Evolutionary conservation across 2,888 invertebrate genomes (phyloP), one percentile per base, ranked within the genome.

Genomic region (Synergus gifuensis): DNA sequence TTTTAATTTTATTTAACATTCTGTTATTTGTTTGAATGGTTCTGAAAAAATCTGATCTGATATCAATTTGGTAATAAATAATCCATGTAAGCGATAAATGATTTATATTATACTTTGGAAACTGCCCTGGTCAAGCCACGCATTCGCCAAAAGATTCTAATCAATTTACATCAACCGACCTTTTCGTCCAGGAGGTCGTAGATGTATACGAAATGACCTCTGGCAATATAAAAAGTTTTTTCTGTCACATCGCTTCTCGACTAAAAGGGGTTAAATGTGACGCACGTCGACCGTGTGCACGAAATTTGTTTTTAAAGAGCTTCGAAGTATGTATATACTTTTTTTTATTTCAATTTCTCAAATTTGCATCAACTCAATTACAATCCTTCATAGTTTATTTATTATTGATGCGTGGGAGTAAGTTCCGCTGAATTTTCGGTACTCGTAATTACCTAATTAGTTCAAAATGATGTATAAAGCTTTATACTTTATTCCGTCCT

Each of bases 301-400:
- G 67, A 49, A 54, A 73, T 73, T 73, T 73, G 54, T 49, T 40
- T 73, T 73, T 36, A 54, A 73, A 73, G 16, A 73, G 28, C 54
- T 73, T 73, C 22, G 1, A 60, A 12, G 22, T 22, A 16, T 14
- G 14, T 49, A 12, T 14, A 5, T 22, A 60, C 49, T 73, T 46
- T 54, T 73, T 54, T 28, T 28, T 28, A 28, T 28, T 28, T 28
- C 28, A 2, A n/a, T 54, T 54, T n/a, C 54, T n/a, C n/a, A 54
- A 2, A 54, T 54, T 9, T n/a, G n/a, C n/a, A n/a, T 54, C 2
- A 54, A 28, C 49, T 69, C 49, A 49, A 46, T 49, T 49, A 9
- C n/a, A 54, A 54, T n/a, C n/a, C 2, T n/a, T n/a, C n/a, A 54
- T 2, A 8, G 8, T n/a, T 54, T n/a, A n/a, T n/a, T 54, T 54